Percentiles rank a stretch among this genome's conserved stretches.
Evolutionary conservation across 1,140 invertebrate species (phyloP).

Genomic region (Mercenaria mercenaria): DNA sequence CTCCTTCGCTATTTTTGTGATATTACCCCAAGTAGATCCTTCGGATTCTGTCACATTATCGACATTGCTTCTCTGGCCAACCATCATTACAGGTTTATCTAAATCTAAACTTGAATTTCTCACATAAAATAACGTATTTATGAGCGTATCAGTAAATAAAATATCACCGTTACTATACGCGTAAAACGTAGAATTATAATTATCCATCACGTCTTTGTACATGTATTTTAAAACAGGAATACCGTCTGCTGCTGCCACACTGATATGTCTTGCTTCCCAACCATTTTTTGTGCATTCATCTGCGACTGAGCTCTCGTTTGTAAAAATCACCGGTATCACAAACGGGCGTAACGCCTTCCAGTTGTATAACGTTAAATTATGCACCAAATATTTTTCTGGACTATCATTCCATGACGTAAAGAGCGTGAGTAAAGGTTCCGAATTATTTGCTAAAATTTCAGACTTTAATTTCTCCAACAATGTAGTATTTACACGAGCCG

Average conservation of each 20-base stretch:
- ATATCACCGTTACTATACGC: conserved; percentile 74
- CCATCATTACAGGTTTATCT: conserved; percentile 62
- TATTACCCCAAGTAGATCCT: conserved; percentile 57
- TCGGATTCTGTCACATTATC: conserved; percentile 67
- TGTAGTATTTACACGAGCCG: background rate
- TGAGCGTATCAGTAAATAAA: conserved; percentile 67
- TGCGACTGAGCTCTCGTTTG: conserved; percentile 50
- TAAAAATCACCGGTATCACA: conserved; percentile 69
- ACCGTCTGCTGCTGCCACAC: conserved; percentile 59
- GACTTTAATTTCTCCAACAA: conserved; percentile 21
- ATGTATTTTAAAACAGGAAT: conserved; percentile 74
- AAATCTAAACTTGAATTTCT: conserved; percentile 30
- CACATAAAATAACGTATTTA: conserved; percentile 63
- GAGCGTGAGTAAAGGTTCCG: conserved; percentile 63
- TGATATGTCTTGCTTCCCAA: conserved; percentile 61
- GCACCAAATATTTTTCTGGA: conserved; percentile 63
- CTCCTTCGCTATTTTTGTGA: conserved; percentile 54
- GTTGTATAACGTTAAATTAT: conserved; percentile 72
- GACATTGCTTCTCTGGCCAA: conserved; percentile 72
- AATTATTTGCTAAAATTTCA: conserved; percentile 12
- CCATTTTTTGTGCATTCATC: conserved; percentile 45
- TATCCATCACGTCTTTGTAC: conserved; percentile 68
- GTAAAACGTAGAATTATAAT: conserved; percentile 69
- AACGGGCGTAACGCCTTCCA: conserved; percentile 69
- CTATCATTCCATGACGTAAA: conserved; percentile 68